Evolutionary conservation across 2,888 invertebrate species (phyloP), one percentile per base, ranked within the genome.

Genomic region (Linhomoeus sp.): DNA sequence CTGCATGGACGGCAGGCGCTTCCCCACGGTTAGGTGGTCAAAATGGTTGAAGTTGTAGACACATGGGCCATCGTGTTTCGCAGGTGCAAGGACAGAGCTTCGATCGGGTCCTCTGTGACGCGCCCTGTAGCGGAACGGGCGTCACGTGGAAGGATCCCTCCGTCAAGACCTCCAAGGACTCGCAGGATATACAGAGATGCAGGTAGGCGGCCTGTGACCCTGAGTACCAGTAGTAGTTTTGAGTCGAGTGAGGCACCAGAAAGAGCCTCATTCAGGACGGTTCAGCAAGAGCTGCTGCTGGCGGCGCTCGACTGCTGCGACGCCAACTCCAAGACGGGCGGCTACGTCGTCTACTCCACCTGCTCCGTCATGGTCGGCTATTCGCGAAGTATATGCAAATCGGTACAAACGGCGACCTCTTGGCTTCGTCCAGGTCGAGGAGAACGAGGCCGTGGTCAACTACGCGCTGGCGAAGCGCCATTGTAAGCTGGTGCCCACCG

Each of bases 81-180:
- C 45, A 56, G 49, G 54, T 59, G 23, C 55, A 56, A 37, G 53
- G 54, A 14, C 59, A 61, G 45, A 55, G 84, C 1, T 97, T 97
- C 65, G 94, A 99, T 67, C 75, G 94, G 57, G 84, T 94, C 7
- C 69, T 99, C 33, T 70, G 97, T 43, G 97, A 99, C 72, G 97
- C 97, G 1, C 97, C 97, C 0, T 99, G 97, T 65, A 86, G 88
- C 37, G 97, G 97, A 35, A 92, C 94, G 1, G 97, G 97, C 26
- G 90, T 99, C 14, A 81, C 94, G 38, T 80, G 90, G 25, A 99
- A 97, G 71, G 97, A 99, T 72, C 84, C 83, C 1, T 81, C 82
- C 60, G 94, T 94, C 0, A 99, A 99, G 71, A 81, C 80, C 0
- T 80, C 76, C 51, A 88, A 88, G 68, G 62, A 53, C 42, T 52